phyloP scores from a whole-genome alignment of 2,797 vertebrate genomes.

The Lepus oiostolus region DNA sequence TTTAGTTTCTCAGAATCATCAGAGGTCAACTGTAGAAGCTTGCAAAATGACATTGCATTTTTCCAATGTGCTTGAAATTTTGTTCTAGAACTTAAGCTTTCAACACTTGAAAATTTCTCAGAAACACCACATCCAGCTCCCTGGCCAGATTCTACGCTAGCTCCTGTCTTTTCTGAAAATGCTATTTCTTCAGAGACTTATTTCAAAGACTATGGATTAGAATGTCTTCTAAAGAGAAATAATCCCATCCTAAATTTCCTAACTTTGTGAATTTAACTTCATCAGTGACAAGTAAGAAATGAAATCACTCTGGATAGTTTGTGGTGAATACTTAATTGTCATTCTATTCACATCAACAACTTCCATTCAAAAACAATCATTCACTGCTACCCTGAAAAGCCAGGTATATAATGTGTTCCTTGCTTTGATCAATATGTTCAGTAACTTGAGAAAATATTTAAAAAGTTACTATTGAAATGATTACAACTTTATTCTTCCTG shows the following conservation, averaged over 20 bases:
- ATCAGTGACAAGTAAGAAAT: not conserved
- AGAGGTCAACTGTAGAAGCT: not conserved
- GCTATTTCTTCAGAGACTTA: not conserved
- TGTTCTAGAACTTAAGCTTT: not conserved
- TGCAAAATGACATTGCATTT: not conserved
- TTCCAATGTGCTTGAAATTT: not conserved
- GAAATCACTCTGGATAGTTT: not conserved
- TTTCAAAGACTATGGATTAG: constrained; percentile 4
- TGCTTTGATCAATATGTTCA: not conserved
- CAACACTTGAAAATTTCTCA: not conserved
- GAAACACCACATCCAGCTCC: not conserved
- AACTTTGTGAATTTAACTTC: not conserved
- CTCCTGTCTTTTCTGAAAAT: not conserved
- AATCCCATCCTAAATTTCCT: not conserved
- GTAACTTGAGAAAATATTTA: constrained; percentile 35
- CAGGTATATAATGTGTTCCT: not conserved
- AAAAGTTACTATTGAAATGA: not conserved
- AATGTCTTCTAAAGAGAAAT: constrained; percentile 28
- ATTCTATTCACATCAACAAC: not conserved
- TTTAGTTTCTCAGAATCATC: not conserved
- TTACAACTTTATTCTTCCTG: not conserved
- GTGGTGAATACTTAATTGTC: not conserved
- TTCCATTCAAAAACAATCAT: not conserved
- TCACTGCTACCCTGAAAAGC: not conserved
- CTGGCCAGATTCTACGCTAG: not conserved